Percentiles rank a stretch among this genome's conserved stretches.
phyloP scores from a whole-genome alignment of 2,797 vertebrate genomes.

The Schizopygopsis malacanthus region DNA sequence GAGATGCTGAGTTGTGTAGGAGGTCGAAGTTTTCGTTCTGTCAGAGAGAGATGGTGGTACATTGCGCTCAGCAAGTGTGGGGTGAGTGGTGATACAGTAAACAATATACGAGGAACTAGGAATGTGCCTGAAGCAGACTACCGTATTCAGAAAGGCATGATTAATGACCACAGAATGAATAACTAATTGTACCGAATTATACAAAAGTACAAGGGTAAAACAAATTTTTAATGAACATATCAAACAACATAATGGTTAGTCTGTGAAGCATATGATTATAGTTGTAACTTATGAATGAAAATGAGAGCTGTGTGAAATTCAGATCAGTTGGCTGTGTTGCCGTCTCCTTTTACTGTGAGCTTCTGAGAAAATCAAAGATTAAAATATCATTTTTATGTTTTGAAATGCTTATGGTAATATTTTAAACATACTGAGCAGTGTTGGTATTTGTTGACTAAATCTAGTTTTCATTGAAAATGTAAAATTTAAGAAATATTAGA shows the following conservation, averaged over 20 bases:
- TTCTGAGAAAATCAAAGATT: not conserved
- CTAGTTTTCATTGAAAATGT: not conserved
- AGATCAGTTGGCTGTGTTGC: not conserved
- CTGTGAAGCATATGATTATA: slow-evolving; percentile 29
- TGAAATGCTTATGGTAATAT: not conserved
- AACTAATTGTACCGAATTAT: not conserved
- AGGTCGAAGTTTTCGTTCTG: slow-evolving; percentile 91
- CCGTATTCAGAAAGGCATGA: not conserved
- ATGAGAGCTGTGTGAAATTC: not conserved
- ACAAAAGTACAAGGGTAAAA: not conserved
- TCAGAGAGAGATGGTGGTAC: slow-evolving; percentile 95
- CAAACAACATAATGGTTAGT: slow-evolving; percentile 21
- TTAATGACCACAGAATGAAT: slow-evolving; percentile 12
- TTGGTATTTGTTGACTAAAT: not conserved
- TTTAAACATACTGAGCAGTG: not conserved
- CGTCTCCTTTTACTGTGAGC: not conserved
- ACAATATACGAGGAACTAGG: not conserved
- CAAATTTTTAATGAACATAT: slow-evolving; percentile 16
- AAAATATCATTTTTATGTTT: not conserved
- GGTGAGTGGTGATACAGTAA: slow-evolving; percentile 75
- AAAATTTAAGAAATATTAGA: not conserved
- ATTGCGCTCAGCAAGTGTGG: slow-evolving; percentile 95
- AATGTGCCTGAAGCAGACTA: not conserved
- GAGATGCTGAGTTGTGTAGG: slow-evolving; percentile 89
- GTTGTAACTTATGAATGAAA: slow-evolving; percentile 29